Evolutionary conservation across 2,888 invertebrate genomes (phyloP).

Genomic region (Drosophila kuntzei): DNA sequence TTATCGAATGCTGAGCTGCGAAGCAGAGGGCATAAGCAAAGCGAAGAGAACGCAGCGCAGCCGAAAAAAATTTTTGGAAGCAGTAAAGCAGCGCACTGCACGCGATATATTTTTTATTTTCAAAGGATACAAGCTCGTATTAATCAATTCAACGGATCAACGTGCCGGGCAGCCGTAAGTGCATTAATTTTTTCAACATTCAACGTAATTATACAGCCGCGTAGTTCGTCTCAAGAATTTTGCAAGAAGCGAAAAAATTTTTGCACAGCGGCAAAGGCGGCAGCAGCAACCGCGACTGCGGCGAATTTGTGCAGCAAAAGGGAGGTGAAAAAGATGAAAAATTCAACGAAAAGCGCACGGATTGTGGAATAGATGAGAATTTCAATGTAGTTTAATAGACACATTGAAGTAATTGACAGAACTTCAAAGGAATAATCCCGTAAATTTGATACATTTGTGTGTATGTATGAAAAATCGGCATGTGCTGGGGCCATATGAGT

Average conservation of each 20-base stretch:
- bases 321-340: slow-evolving; percentile 65
- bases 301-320: slow-evolving; percentile 68
- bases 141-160: slow-evolving; percentile 48
- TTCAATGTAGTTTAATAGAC: slow-evolving; percentile 36
- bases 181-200: slow-evolving; percentile 41
- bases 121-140: slow-evolving; percentile 63
- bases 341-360: slow-evolving; percentile 51
- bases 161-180: slow-evolving; percentile 75
- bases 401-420: slow-evolving; percentile 18
- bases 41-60: slow-evolving; percentile 80
- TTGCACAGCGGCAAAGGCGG: slow-evolving; percentile 77
- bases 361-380: slow-evolving; percentile 34
- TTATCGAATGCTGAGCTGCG: slow-evolving; percentile 48
- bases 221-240: slow-evolving; percentile 44
- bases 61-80: slow-evolving; percentile 78
- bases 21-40: slow-evolving; percentile 66
- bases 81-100: slow-evolving; percentile 74
- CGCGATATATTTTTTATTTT: slow-evolving; percentile 81
- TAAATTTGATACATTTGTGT: slow-evolving; percentile 60
- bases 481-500: slow-evolving; percentile 52
- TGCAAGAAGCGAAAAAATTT: slow-evolving; percentile 71
- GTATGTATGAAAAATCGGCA: slow-evolving; percentile 71
- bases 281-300: slow-evolving; percentile 61
- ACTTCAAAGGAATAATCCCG: slow-evolving; percentile 40
- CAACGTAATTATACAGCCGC: slow-evolving; percentile 48